Base-by-base conservation (phyloP, 2,113 vertebrate species). In the Otus sunia region DNA sequence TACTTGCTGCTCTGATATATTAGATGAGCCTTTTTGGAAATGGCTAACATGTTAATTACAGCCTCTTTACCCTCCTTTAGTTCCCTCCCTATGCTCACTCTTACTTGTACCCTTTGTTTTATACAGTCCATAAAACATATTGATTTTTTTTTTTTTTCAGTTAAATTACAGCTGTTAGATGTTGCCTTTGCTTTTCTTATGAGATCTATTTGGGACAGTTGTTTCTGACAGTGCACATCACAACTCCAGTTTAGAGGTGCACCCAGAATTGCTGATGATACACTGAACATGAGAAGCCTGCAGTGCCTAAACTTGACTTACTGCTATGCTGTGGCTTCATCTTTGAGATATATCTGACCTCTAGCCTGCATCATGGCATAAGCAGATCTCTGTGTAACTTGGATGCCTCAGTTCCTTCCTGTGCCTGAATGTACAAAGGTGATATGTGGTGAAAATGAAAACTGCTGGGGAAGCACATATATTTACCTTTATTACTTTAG, bases 201-300 rank as follows among this genome's bases (percentile, higher is more conserved):
- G 12, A 30, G 36, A 63, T 75, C 18, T 84, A 0, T 71, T 82
- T 67, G 64, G 21, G 72, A 76, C 25, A 58, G 20, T 27, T 34
- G 6, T 86, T 86, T 85, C 47, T 77, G n/a, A 27, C 6, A 41
- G 58, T 17, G 13, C 4, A 43, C 3, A 20, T 83, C 55, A 45
- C 32, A 77, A 3, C 26, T 84, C 43, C 0, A 4, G 4, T 83
- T 86, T 78, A 68, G 56, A 66, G 50, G 4, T 90, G 23, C 20
- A 58, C 19, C 2, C 41, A 88, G 79, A 74, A 93, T 62, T 88
- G 26, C 30, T 62, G 56, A 47, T 82, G 36, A 50, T 55, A 50
- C 26, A 47, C 25, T n/a, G 26, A 79, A 58, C 8, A 22, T 7
- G 25, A 39, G 0, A 0, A 91, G 18, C 22, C 11, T 84, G 17